Evolutionary conservation across 2,113 vertebrate species (phyloP), one percentile per base, ranked within the genome.

Genomic region (Cephalopterus ornatus): DNA sequence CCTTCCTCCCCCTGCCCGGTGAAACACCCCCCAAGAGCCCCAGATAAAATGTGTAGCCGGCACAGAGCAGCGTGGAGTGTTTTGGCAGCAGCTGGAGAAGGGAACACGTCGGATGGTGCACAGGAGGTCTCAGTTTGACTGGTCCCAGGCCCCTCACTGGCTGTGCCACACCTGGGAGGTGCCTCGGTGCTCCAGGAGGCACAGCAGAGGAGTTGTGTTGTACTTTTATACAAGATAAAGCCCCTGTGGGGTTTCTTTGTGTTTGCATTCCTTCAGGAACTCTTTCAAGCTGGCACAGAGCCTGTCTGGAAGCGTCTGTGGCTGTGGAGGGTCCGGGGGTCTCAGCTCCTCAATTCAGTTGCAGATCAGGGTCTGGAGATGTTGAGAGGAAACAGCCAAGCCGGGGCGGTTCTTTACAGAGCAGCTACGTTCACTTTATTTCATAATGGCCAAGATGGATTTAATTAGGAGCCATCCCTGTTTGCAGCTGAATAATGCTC

Each of bases 401-500:
- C 70, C 42, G 81, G 47, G 67, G 74, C 71, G 27, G n/a, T 41
- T 56, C 88, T 79, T 65, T 59, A 39, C 24, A 47, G 74, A 81
- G 39, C 76, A 75, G 89, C 86, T 39, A 14, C 65, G 5, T 72
- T 74, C 42, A 24, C 73, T 91, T 46, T 19, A 47, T 81, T 92
- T 91, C 70, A 19, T 80, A 74, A 70, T 53, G 81, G 50, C 49
- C 44, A 20, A 56, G 58, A 62, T 94, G 89, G 85, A 82, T 89
- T 91, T 88, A 92, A 87, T 95, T 91, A 87, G 92, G 46, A 67
- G n/a, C 63, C 46, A 21, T 81, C 68, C 67, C 83, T 80, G 68
- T 72, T 93, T 89, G 30, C 84, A 65, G 9, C 89, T 95, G 86
- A 95, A 87, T 65, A 86, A 87, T 78, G 81, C 66, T 94, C 77